Percentiles rank a stretch among this genome's conserved stretches.
These are phyloP conservation scores for Phainopepla nitens DNA, from an alignment of 2,113 vertebrate species.

Conservation along the genomic window DNA sequence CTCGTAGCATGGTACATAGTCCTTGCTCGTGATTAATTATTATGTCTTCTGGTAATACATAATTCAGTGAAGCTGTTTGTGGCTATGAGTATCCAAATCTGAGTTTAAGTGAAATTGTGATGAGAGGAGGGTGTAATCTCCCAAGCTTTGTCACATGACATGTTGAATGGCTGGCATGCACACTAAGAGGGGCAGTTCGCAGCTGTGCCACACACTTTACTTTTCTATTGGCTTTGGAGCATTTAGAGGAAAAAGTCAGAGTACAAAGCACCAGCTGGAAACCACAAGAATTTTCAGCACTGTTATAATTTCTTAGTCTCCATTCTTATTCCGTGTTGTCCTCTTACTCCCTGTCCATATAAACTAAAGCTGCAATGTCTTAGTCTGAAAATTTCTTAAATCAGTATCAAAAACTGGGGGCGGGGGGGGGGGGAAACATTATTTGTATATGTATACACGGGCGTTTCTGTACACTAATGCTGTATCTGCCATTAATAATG, in stretches of 20 bases:
- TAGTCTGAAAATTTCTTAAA: not conserved
- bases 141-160: not conserved
- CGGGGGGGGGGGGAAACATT: not conserved
- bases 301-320: not conserved
- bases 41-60: not conserved
- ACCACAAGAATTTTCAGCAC: not conserved
- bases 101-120: not conserved
- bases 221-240: not conserved
- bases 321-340: not conserved
- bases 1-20: not conserved
- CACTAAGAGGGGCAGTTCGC: not conserved
- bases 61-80: not conserved
- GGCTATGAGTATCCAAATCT: not conserved
- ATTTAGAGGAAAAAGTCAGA: not conserved
- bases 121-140: not conserved
- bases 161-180: not conserved
- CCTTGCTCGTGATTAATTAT: not conserved
- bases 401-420: not conserved
- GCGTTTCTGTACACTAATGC: accelerated
- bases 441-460: not conserved
- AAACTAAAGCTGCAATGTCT: not conserved
- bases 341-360: not conserved
- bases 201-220: not conserved
- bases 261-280: not conserved
- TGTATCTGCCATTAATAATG: not conserved